Evolutionary conservation across 1,140 invertebrate genomes (phyloP), one percentile per base, ranked within the genome.

Genomic region (Brachionus plicatilis): DNA sequence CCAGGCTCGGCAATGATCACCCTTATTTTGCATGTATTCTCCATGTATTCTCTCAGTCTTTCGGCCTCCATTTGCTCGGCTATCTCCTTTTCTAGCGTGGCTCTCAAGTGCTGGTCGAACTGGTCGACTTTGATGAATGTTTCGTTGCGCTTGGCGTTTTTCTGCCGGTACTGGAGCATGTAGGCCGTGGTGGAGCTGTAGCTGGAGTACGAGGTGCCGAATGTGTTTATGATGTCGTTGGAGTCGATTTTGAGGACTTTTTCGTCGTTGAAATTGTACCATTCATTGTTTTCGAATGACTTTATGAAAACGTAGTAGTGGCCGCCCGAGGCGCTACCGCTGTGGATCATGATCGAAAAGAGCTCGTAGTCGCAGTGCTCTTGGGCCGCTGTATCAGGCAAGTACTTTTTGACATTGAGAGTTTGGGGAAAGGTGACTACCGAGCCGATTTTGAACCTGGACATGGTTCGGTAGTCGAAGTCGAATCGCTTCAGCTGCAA

Each of bases 401-500:
- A 89, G 90, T 95, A 98, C 82, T 93, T 90, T 86, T 94, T 94
- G 85, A 98, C 91, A 89, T 94, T 93, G 84, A 98, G 93, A 86
- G 94, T 92, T 86, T 97, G 95, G 84, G 94, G 95, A 90, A 98
- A 98, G 90, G 97, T 90, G 88, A 89, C 95, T 93, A 95, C 93
- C 90, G 99, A 97, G 89, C 99, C 99, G 88, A 99, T 98, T 91
- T 99, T 99, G 76, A 99, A 96, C 66, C 97, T 98, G 87, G 95
- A 95, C 90, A 99, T 96, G 45, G 96, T 97, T 85, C 96, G 92
- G 14, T 92, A 92, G 90, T 99, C 98, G 88, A 99, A 99, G 89
- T 99, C 97, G 91, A 99, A 99, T 83, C 98, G 91, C 94, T 99
- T 97, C 60, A 99, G 91, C 90, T 99, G 97, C 85, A 99, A 91